These are phyloP conservation scores for Alsophila aescularia DNA, from an alignment of 2,888 invertebrate species.

Conservation along the genomic window DNA sequence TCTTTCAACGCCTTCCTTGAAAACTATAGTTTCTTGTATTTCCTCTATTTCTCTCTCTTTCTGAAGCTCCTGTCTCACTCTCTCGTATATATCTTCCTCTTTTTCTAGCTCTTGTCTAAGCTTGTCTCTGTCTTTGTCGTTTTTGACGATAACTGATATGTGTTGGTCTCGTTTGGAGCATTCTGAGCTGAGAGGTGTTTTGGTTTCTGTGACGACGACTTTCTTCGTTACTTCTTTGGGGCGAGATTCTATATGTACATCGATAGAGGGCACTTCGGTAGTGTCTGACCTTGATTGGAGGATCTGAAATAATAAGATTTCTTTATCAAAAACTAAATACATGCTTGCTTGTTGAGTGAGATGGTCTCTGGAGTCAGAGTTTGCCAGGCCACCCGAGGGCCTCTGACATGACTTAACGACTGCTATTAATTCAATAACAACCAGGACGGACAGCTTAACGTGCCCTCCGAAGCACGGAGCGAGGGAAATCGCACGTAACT, in stretches of 20 bases:
- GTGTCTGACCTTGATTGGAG: constrained; percentile 44
- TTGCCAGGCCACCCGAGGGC: too few relatives aligned
- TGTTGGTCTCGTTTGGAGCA: constrained; percentile 39
- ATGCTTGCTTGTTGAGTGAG: too few relatives aligned
- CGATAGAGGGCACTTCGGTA: constrained; percentile 59
- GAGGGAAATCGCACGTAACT: too few relatives aligned
- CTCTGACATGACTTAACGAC: too few relatives aligned
- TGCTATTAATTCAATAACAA: too few relatives aligned
- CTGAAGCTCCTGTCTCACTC: constrained; percentile 32
- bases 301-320: constrained; percentile 49
- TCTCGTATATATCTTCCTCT: constrained; percentile 37
- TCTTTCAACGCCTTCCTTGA: background rate
- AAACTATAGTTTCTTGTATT: constrained; percentile 7
- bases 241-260: constrained; percentile 35
- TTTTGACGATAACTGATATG: constrained; percentile 29
- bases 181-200: constrained; percentile 46
- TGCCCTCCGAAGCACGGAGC: too few relatives aligned
- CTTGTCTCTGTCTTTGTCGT: constrained; percentile 25
- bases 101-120: constrained; percentile 35
- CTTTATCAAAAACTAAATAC: too few relatives aligned
- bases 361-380: too few relatives aligned
- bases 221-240: constrained; percentile 36
- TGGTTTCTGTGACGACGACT: constrained; percentile 43
- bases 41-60: constrained; percentile 20
- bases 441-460: too few relatives aligned